Conservation (phyloP, 2,888 invertebrate species). For the Phrixothrix hirtus region DNA sequence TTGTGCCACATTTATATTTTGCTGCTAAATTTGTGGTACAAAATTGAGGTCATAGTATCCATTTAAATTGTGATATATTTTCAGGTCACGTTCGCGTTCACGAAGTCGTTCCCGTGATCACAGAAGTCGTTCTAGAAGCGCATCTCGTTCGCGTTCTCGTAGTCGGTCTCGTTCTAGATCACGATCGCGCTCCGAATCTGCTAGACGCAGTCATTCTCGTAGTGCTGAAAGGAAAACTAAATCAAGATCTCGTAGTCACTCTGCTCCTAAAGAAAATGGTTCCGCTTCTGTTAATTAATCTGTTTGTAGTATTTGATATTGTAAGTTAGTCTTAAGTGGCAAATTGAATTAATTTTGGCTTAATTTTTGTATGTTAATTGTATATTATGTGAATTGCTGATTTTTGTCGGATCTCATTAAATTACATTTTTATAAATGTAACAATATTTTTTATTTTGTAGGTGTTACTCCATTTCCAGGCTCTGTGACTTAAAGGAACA, state of each 20-base stretch:
- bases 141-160: conserved; percentile 53
- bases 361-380: not conserved
- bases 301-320: conserved; percentile 4
- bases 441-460: conserved; percentile 3
- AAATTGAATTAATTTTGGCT: not conserved
- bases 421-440: conserved; percentile 9
- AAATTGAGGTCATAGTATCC: not conserved
- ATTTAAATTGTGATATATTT: conserved; percentile 12
- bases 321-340: not conserved
- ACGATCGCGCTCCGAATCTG: conserved; percentile 42
- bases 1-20: too few relatives aligned
- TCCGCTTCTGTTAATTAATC: conserved; percentile 42
- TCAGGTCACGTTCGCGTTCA: conserved; percentile 51
- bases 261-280: conserved; percentile 53
- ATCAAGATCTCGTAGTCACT: conserved; percentile 52
- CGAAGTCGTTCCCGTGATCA: conserved; percentile 54
- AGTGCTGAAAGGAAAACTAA: conserved; percentile 50
- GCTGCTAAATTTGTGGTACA: too few relatives aligned
- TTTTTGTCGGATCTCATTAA: conserved; percentile 11
- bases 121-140: conserved; percentile 52
- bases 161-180: conserved; percentile 54
- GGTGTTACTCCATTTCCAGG: too few relatives aligned
- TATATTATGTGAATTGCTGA: not conserved
- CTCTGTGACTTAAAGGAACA: too few relatives aligned
- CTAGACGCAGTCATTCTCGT: conserved; percentile 48